A percentile compares a stretch with the other conserved stretches of the same genome.
Conservation (phyloP, 1,140 invertebrate species). For the Acromyrmex charruanus region DNA sequence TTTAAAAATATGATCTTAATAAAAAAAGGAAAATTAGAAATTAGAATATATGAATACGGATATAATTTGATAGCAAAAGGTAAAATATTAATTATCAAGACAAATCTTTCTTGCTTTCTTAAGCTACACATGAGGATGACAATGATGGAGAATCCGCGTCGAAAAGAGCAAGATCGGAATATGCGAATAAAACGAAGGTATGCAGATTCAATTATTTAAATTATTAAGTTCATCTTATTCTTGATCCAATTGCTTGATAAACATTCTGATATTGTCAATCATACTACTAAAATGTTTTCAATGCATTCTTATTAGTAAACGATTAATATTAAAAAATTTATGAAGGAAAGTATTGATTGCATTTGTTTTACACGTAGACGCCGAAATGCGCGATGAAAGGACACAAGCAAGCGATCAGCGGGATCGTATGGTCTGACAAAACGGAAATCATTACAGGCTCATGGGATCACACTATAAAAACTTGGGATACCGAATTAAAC, state of each 20-base stretch:
- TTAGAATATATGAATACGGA: not conserved
- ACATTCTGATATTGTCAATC: not conserved
- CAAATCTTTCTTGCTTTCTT: slow-evolving; percentile 59
- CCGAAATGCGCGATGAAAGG: slow-evolving; percentile 96
- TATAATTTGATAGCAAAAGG: not conserved
- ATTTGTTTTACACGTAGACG: slow-evolving; percentile 86
- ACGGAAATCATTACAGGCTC: slow-evolving; percentile 93
- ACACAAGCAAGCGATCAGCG: slow-evolving; percentile 96
- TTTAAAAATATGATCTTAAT: slow-evolving; percentile 14
- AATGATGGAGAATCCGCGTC: slow-evolving; percentile 85
- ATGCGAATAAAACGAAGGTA: slow-evolving; percentile 81
- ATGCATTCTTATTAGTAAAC: not conserved
- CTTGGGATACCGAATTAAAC: slow-evolving; percentile 97
- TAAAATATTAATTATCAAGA: not conserved
- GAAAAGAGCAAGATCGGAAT: slow-evolving; percentile 85
- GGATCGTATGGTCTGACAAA: slow-evolving; percentile 93
- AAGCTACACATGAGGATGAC: slow-evolving; percentile 80
- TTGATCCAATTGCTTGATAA: not conserved
- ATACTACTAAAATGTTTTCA: not conserved
- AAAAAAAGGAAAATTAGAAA: not conserved
- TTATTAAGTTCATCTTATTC: not conserved
- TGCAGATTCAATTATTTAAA: slow-evolving; percentile 46
- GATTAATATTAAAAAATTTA: slow-evolving; percentile 3
- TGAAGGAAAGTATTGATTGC: not conserved
- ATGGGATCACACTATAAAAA: slow-evolving; percentile 98